Conservation (phyloP, 2,113 vertebrate genomes). For the Variabilichromis moorii region DNA sequence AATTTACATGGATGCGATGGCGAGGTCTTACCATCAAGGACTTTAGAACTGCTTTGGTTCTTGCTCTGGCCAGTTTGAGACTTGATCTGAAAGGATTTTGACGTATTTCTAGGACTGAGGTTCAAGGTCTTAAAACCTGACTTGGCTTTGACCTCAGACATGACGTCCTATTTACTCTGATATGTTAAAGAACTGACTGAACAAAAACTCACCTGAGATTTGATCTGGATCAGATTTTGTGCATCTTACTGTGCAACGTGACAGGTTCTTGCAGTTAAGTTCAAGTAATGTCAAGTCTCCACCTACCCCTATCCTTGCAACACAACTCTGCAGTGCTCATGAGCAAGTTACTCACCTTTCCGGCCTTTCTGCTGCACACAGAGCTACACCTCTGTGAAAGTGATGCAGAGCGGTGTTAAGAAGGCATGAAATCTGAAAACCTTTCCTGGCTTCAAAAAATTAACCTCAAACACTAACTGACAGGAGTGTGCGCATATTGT, state of each 20-base stretch:
- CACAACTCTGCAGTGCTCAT: neutral
- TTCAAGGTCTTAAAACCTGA: neutral
- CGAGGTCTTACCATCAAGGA: neutral
- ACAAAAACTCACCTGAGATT: neutral
- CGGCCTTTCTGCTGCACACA: neutral
- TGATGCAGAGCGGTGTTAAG: neutral
- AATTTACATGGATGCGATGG: neutral
- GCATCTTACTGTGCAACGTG: neutral
- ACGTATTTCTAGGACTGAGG: fast-evolving
- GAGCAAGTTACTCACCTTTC: neutral
- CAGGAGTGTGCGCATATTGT: neutral
- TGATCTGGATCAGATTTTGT: neutral
- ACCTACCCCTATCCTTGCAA: neutral
- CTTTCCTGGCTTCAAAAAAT: neutral
- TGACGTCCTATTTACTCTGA: neutral
- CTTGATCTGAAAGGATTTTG: neutral
- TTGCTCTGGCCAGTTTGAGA: neutral
- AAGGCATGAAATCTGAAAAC: neutral
- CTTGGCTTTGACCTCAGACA: neutral
- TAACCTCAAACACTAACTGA: conserved; percentile 4
- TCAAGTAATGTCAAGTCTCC: neutral
- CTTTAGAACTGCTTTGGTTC: fast-evolving
- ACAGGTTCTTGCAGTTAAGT: neutral
- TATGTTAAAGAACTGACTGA: neutral
- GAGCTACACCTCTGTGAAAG: neutral